Percentiles rank a stretch among this genome's conserved stretches.
These are phyloP conservation scores for Pseudomyrmex flavicornis DNA, from an alignment of 1,140 invertebrate species.

Conservation along the genomic window DNA sequence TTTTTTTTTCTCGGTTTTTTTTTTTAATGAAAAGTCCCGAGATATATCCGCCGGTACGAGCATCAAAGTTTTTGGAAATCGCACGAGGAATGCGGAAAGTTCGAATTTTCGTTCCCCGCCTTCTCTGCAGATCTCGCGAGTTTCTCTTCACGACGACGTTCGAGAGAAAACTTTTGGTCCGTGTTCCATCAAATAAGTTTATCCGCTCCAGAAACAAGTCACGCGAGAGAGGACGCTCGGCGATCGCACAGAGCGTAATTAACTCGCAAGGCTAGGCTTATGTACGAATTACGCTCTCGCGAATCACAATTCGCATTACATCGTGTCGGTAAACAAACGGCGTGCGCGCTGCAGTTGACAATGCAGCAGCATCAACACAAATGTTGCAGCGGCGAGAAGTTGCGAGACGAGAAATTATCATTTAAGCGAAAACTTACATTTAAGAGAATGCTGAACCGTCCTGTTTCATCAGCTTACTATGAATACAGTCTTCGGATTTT, in stretches of 20 bases:
- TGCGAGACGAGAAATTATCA: neutral
- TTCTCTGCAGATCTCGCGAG: neutral
- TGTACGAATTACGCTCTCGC: neutral
- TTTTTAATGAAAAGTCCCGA: neutral
- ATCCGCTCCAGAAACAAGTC: slow-evolving; percentile 3
- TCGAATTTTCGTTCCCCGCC: neutral
- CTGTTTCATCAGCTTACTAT: no score
- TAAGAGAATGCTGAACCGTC: no score
- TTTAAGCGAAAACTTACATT: neutral
- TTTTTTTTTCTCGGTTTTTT: neutral
- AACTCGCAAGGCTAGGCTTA: neutral
- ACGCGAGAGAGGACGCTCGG: neutral
- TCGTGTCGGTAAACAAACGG: no score
- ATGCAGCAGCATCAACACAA: no score
- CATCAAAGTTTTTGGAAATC: neutral
- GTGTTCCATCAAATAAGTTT: neutral
- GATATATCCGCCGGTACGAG: neutral
- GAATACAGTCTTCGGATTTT: no score
- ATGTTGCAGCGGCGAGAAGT: no score
- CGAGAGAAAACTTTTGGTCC: slow-evolving; percentile 13
- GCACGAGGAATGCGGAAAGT: slow-evolving; percentile 1
- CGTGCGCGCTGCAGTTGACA: neutral
- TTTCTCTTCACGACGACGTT: neutral
- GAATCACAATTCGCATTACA: neutral
- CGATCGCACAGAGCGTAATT: slow-evolving; percentile 20